Base-by-base conservation (phyloP, 2,888 invertebrate species). In the Empis livida region DNA sequence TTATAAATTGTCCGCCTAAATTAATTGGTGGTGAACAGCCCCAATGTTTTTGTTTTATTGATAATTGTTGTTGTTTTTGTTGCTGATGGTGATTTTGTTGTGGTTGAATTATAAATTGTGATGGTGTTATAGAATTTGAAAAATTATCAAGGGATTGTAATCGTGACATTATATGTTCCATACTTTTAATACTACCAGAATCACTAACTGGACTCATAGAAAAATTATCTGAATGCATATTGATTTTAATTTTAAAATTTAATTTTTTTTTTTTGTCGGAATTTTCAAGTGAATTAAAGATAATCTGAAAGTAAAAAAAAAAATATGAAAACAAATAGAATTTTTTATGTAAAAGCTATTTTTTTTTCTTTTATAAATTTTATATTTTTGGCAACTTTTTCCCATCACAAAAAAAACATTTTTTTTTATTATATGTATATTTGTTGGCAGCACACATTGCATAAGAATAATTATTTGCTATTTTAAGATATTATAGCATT, bases 1-100 rank as follows among this genome's bases (percentile, higher is more conserved):
- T 90, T 59, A 90, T 87, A 64, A 88, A 86, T 63, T 89, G 85
- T 32, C 87, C 85, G 16, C 89, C 89, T 56, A 88, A 74, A 55
- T 87, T 87, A 50, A 85, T 76, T 27, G 87, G 87, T 51, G 80
- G 69, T 42, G 80, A n/a, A n/a, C n/a, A 75, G 4, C 77, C 76
- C 83, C 82, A 78, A 59, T 84, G 84, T 51, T 66, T 66, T 9
- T 63, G 65, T 45, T 65, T 67, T 16, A 54, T 23, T 37, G 56
- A 30, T 17, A 39, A 59, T 61, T 16, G 38, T 17, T 42, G 40
- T 70, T 65, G 53, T 47, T 38, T 51, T 39, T 17, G 49, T 46
- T 42, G 57, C 60, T 16, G 46, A 43, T 23, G 43, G 72, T 69
- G 56, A 71, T 46, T 38, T 23, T 6, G 64, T 61, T 15, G 62